These are phyloP conservation scores for Eupithecia subfuscata DNA, from an alignment of 2,888 invertebrate species.

Conservation along the genomic window DNA sequence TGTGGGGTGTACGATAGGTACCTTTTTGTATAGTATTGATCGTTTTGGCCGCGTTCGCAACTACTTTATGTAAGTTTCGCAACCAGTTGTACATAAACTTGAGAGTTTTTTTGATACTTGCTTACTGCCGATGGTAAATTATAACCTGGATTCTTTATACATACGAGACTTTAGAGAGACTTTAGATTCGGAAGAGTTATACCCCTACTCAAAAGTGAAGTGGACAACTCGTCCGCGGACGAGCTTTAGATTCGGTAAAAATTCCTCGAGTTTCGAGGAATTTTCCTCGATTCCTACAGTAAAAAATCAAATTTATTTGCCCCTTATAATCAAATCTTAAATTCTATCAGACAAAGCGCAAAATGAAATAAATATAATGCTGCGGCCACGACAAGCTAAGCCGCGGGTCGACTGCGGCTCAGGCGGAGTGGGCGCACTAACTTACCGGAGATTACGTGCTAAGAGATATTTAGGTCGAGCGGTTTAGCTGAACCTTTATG, in stretches of 20 bases:
- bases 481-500: conserved; percentile 3
- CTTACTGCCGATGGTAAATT: too few species aligned
- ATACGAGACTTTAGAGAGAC: too few species aligned
- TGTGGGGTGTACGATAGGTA: background rate
- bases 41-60: background rate
- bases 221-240: too few species aligned
- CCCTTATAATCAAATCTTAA: background rate
- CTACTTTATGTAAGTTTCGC: background rate
- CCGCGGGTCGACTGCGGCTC: conserved; percentile 38
- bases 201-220: too few species aligned
- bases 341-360: background rate
- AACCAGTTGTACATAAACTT: background rate
- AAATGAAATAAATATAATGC: background rate
- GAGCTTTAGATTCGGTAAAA: too few species aligned
- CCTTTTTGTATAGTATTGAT: background rate
- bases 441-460: conserved; percentile 32
- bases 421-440: conserved; percentile 24
- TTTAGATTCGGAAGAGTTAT: too few species aligned
- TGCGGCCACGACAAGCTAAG: conserved; percentile 26
- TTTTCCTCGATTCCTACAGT: too few species aligned
- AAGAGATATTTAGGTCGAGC: conserved; percentile 27
- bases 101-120: too few species aligned
- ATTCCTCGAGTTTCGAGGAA: too few species aligned
- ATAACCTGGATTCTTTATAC: too few species aligned
- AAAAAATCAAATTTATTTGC: background rate